Base-by-base conservation (phyloP, 1,140 invertebrate species). In the Drosophila sp. region DNA sequence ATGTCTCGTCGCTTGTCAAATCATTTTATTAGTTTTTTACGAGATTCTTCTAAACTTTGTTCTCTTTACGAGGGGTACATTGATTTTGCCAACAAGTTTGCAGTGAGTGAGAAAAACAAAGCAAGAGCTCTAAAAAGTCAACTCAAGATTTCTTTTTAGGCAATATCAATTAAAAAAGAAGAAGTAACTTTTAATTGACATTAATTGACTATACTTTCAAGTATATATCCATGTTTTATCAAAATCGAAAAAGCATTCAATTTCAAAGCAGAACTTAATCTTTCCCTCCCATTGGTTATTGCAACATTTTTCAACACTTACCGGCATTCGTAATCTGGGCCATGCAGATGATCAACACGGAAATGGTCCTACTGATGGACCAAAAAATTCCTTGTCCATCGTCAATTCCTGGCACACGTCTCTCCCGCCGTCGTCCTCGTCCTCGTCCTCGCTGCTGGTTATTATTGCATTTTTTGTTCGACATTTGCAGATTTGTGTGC, bases 281-380 rank as follows among this genome's bases (percentile, higher is more conserved):
- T 38, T 38, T 38, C 7, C 8, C 1, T 50, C 8, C 4, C 3
- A 2, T 25, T 17, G 44, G 44, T 25, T 44, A 11, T n/a, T 40
- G 10, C 25, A 25, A 58, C 63, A 68, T 47, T 23, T 63, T 63
- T 29, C 64, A 72, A 72, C 78, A 91, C 89, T 91, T 86, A 91
- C 89, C 89, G 80, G 84, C 81, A 76, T 75, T 78, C 71, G 89
- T 83, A 57, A 71, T 78, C 63, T 83, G 79, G 60, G 80, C 80
- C 75, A 91, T 73, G 66, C 77, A 87, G 85, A 91, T 76, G 73
- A 73, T 55, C 72, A 76, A 33, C 44, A 63, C 69, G 69, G 90
- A 60, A 73, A 87, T 73, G 70, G 70, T 80, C 65, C 70, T 57
- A 68, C 41, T 69, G 66, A 77, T 63, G 67, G 60, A 72, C 66